phyloP scores from a whole-genome alignment of 2,797 vertebrate species.

The Propithecus perrieri region DNA sequence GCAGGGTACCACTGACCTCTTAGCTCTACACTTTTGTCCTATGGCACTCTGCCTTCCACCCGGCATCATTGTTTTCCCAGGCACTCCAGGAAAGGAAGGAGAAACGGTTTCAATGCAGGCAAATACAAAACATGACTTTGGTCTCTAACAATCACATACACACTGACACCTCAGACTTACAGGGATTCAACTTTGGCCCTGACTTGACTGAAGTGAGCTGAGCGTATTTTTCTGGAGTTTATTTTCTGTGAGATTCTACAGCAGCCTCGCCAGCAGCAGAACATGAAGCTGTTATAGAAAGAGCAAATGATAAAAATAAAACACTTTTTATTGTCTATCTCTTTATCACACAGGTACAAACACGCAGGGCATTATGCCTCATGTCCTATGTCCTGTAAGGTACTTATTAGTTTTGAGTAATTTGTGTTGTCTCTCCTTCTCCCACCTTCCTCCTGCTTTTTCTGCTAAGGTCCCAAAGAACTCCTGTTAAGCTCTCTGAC shows the following conservation, averaged over 20 bases:
- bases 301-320: not conserved
- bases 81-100: not conserved
- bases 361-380: not conserved
- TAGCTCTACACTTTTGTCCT: not conserved
- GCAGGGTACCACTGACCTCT: not conserved
- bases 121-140: not conserved
- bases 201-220: not conserved
- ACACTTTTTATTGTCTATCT: not conserved
- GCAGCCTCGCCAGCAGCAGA: not conserved
- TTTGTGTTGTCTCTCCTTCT: not conserved
- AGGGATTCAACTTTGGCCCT: not conserved
- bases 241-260: not conserved
- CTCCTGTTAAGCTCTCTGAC: not conserved
- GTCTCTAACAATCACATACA: not conserved
- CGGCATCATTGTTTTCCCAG: not conserved
- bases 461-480: not conserved
- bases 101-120: not conserved
- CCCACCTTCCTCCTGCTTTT: not conserved
- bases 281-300: not conserved
- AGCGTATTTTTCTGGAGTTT: not conserved
- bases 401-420: slow-evolving; percentile 2
- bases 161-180: not conserved
- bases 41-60: not conserved
- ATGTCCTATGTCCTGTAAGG: not conserved
- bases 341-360: not conserved